Evolutionary conservation across 2,113 vertebrate species (phyloP).

Genomic region (Catharus fuscescens): DNA sequence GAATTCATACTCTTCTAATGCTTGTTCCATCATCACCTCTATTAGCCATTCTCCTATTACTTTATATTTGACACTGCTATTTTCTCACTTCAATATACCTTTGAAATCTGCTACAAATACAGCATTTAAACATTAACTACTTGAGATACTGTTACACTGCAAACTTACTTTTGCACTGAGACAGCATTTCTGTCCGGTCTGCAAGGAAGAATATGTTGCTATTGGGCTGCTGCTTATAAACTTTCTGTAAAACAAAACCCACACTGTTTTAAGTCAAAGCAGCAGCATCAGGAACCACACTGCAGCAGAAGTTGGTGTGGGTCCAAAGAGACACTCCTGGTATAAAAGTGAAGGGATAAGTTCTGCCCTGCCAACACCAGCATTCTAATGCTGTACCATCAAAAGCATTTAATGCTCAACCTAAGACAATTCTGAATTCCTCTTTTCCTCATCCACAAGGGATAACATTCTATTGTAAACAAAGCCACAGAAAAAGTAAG

Average conservation of each 20-base stretch:
- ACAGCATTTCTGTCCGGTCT: slow-evolving; percentile 83
- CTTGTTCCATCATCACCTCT: not conserved
- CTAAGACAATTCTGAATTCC: not conserved
- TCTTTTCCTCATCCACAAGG: not conserved
- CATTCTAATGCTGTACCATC: not conserved
- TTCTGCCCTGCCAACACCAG: not conserved
- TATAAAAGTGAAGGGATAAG: not conserved
- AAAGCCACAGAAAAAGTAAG: not conserved
- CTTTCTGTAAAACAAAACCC: slow-evolving; percentile 81
- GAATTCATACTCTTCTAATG: not conserved
- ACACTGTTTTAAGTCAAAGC: not conserved
- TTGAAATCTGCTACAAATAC: not conserved
- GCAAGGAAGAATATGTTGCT: slow-evolving; percentile 93
- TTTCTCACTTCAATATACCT: not conserved
- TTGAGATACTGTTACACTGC: not conserved
- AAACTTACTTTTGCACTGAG: slow-evolving; percentile 88
- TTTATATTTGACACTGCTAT: not conserved
- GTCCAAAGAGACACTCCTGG: not conserved
- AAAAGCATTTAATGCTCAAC: not conserved
- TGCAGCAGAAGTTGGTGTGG: not conserved
- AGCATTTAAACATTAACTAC: not conserved
- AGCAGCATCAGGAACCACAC: not conserved
- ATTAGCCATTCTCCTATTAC: not conserved
- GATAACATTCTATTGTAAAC: not conserved
- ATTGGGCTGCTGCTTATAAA: slow-evolving; percentile 92